phyloP scores from a whole-genome alignment of 2,113 vertebrate species.

The Dolichallabes microphthalmus region DNA sequence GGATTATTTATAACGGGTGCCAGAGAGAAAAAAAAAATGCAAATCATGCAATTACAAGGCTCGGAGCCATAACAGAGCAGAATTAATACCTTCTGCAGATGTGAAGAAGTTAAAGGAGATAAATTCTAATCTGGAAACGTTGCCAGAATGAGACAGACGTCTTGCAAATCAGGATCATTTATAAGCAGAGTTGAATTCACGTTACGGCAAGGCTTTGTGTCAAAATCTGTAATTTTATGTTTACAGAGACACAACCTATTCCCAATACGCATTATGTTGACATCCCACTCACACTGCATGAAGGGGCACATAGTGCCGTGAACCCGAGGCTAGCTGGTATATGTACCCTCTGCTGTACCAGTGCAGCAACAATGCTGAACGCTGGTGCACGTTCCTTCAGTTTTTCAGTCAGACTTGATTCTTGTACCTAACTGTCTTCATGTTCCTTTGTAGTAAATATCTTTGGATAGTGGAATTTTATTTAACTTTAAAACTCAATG shows the following conservation, averaged over 20 bases:
- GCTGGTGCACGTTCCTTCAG: background rate
- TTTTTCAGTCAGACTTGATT: background rate
- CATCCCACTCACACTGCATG: background rate
- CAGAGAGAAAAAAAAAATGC: constrained; percentile 59
- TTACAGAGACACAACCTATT: background rate
- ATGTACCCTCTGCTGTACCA: background rate
- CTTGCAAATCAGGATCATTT: background rate
- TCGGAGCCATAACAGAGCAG: constrained; percentile 57
- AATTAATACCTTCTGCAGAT: constrained; percentile 64
- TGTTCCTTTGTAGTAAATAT: background rate
- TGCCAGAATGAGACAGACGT: constrained; percentile 35
- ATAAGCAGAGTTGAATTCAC: background rate
- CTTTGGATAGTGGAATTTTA: background rate
- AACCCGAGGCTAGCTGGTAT: background rate
- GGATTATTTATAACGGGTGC: constrained; percentile 62
- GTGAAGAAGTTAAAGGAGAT: constrained; percentile 58
- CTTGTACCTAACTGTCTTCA: background rate
- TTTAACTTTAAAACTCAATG: background rate
- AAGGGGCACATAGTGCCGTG: too few relatives aligned
- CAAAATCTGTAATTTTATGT: background rate
- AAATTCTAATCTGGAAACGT: constrained; percentile 50
- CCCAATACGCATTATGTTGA: background rate
- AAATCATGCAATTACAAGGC: constrained; percentile 68
- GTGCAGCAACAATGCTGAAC: background rate
- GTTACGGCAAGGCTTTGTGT: background rate